phyloP scores from a whole-genome alignment of 2,113 vertebrate species.

The Melanotaenia duboulayi region DNA sequence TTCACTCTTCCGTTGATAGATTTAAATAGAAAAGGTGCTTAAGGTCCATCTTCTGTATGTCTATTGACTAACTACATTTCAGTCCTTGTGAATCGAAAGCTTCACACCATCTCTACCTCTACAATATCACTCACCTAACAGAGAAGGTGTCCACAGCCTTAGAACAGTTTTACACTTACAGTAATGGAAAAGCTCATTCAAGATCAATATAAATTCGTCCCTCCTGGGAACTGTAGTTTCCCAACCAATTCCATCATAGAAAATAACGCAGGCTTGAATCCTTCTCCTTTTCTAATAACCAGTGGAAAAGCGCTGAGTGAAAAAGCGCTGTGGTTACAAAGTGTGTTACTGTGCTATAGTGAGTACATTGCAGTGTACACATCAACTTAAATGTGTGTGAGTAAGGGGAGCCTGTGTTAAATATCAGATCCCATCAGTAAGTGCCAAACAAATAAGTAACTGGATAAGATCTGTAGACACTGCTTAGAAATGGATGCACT shows the following conservation, averaged over 20 bases:
- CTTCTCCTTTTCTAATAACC: slow-evolving; percentile 34
- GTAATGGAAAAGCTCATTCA: slow-evolving; percentile 54
- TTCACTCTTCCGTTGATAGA: background rate
- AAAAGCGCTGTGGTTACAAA: slow-evolving; percentile 32
- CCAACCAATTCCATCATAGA: slow-evolving; percentile 18
- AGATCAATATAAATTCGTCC: slow-evolving; percentile 41
- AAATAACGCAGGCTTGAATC: slow-evolving; percentile 34
- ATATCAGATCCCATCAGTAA: background rate
- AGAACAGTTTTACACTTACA: slow-evolving; percentile 32
- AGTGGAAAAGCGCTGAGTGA: slow-evolving; percentile 39
- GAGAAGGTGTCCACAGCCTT: background rate
- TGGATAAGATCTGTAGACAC: too few relatives aligned
- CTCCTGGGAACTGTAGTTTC: slow-evolving; percentile 39
- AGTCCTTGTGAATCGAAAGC: background rate
- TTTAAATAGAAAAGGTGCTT: too few relatives aligned
- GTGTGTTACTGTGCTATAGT: slow-evolving; percentile 7
- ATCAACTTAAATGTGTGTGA: background rate
- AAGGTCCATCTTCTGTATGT: too few relatives aligned
- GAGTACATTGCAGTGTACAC: background rate
- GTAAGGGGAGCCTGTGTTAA: background rate
- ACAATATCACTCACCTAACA: background rate
- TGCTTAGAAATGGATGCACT: background rate
- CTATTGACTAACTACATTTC: too few relatives aligned
- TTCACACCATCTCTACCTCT: slow-evolving; percentile 1
- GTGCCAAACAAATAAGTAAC: background rate